These are phyloP conservation scores for Falco novaeseelandiae DNA, from an alignment of 2,797 vertebrate genomes.

Conservation along the genomic window DNA sequence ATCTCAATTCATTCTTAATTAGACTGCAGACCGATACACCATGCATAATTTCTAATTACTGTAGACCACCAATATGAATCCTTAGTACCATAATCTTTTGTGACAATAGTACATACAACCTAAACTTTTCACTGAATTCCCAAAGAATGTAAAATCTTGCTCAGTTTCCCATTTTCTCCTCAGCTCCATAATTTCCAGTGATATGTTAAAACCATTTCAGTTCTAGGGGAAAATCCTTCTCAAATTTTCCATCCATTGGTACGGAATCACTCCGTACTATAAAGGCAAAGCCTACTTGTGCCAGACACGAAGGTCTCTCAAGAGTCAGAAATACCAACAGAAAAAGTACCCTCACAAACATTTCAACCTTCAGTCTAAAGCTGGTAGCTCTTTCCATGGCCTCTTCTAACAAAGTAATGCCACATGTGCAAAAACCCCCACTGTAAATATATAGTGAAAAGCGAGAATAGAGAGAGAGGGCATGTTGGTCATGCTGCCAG, in stretches of 20 bases:
- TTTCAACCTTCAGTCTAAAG: background rate
- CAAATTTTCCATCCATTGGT: background rate
- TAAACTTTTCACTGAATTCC: background rate
- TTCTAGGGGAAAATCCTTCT: background rate
- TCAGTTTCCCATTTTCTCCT: background rate
- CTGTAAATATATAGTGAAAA: background rate
- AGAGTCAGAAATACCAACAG: background rate
- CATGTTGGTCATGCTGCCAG: background rate
- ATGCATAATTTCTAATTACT: background rate
- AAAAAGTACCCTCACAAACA: background rate
- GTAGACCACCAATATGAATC: background rate
- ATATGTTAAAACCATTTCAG: background rate
- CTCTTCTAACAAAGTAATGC: background rate
- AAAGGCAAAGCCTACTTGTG: background rate
- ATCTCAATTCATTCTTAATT: background rate
- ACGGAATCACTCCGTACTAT: background rate
- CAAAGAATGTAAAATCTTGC: background rate
- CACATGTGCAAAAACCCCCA: accelerated
- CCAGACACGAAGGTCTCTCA: background rate
- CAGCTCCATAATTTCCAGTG: background rate
- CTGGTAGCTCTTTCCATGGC: background rate
- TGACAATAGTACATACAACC: background rate
- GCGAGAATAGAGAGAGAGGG: background rate
- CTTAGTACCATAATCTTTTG: background rate
- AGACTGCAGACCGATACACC: background rate